Base-by-base conservation (phyloP, 2,113 vertebrate species). In the Oreocharis arfaki region DNA sequence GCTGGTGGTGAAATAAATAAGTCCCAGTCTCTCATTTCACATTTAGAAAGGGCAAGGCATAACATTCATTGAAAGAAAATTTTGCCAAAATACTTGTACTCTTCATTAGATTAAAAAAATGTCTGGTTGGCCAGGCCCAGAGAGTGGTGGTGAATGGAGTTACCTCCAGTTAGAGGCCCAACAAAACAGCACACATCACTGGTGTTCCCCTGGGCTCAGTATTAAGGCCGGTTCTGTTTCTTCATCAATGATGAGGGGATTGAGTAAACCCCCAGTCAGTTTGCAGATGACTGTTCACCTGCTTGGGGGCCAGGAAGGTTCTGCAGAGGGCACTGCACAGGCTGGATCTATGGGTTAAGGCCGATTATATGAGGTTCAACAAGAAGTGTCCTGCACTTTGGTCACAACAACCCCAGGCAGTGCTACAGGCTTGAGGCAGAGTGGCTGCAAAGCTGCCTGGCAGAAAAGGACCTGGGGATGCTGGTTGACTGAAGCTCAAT, bases 341-440 rank as follows among this genome's bases (percentile, higher is more conserved):
- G 9, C 8, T 46, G 20, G 37, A 75, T n/a, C 0, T 0, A 15
- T 60, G 46, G 30, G 20, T n/a, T 46, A 5, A 53, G 14, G 39
- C 11, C 4, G 3, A 7, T 10, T 21, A 9, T 7, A 24, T 17
- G n/a, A 55, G 17, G 14, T 55, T 89, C 17, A 61, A 41, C 39
- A 60, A 47, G 33, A 68, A 55, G 18, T 1, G 1, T 61, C n/a
- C 41, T 35, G 24, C 55, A 35, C 14, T 41, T 83, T 2, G 37
- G 21, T 69, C n/a, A 5, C 47, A 55, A 26, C 16, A 60, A 19
- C 7, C 24, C 17, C 9, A 35, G 9, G 30, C n/a, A 47, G 17
- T 18, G 13, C 21, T 5, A 32, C n/a, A 32, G 70, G 16, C 16
- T 30, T 30, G 19, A 13, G 46, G 3, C 10, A 53, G 47, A 22